Evolutionary conservation across 2,888 invertebrate species (phyloP), one percentile per base, ranked within the genome.

Genomic region (Oscheius sp.): DNA sequence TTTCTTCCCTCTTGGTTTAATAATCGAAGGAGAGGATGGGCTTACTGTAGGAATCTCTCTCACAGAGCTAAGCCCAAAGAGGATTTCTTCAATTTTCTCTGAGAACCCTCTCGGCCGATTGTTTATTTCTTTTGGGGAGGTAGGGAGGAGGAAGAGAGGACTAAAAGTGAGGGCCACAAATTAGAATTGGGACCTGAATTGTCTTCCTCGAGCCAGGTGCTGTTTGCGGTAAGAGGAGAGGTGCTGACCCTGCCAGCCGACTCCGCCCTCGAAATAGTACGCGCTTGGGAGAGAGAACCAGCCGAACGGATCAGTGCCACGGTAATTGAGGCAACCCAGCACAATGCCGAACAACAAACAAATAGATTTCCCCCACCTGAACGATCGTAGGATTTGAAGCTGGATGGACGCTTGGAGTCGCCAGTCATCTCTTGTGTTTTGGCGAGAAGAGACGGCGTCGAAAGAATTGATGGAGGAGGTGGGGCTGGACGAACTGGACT

Each of bases 401-500:
- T 8, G 15, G 42, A 12, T 6, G 34, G 33, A 23, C 48, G 8
- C 2, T 48, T 20, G 8, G 12, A 31, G n/a, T 27, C 52, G 25
- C 25, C 20, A 17, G 39, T 65, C 39, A 65, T 46, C 27, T 65
- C 65, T 20, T 52, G 33, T 15, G 50, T 29, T 34, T 66, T 57
- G 2, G 66, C 39, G 5, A 66, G 34, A 5, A 66, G 45, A 20
- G 39, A 17, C 3, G 55, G 17, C 6, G 53, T 46, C 15, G 46
- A 42, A 3, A 58, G 34, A 25, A 61, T 68, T 17, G 68, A 68
- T 5, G 68, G 58, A 2, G 61, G 58, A 34, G 68, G 68, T n/a
- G 58, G 68, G 25, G 68, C 58, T 27, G 68, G 58, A 42, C 68
- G 58, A n/a, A 66, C 42, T 31, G 58, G 68, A 25, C 68, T 73